Evolutionary conservation across 2,797 vertebrate genomes (phyloP).

Genomic region (Melanogrammus aeglefinus): DNA sequence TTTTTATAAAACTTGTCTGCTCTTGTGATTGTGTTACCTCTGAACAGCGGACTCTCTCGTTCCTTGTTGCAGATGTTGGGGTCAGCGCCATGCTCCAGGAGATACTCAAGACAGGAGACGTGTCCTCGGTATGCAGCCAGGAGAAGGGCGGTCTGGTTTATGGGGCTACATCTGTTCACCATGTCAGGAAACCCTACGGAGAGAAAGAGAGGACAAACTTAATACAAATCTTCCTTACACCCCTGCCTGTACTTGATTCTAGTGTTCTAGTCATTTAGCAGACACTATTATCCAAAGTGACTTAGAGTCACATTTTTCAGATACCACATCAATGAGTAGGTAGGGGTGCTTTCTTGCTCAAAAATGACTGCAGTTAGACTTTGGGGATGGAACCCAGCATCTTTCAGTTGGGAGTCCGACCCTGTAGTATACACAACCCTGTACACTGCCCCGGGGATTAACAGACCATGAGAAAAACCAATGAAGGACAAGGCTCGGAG

Average conservation of each 20-base stretch:
- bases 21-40: constrained; percentile 63
- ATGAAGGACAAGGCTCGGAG: not conserved
- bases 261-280: not conserved
- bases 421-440: not conserved
- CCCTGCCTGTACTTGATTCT: constrained; percentile 61
- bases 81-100: constrained; percentile 78
- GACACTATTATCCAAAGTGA: not conserved
- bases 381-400: not conserved
- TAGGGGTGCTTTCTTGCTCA: not conserved
- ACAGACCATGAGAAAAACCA: not conserved
- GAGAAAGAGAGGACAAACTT: not conserved
- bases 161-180: constrained; percentile 74
- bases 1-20: not conserved
- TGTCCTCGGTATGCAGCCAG: constrained; percentile 70
- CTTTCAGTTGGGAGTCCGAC: constrained; percentile 3
- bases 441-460: not conserved
- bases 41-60: constrained; percentile 79
- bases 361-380: not conserved
- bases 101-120: constrained; percentile 71
- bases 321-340: not conserved
- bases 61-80: constrained; percentile 78
- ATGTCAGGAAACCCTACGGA: constrained; percentile 44
- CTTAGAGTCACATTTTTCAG: not conserved
- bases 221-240: not conserved
- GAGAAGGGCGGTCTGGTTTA: constrained; percentile 77